Evolutionary conservation across 37 sponge, comb jelly and placozoan genomes (phyloP), one percentile per base, ranked within the genome.

Genomic region (Ephydatia muelleri): DNA sequence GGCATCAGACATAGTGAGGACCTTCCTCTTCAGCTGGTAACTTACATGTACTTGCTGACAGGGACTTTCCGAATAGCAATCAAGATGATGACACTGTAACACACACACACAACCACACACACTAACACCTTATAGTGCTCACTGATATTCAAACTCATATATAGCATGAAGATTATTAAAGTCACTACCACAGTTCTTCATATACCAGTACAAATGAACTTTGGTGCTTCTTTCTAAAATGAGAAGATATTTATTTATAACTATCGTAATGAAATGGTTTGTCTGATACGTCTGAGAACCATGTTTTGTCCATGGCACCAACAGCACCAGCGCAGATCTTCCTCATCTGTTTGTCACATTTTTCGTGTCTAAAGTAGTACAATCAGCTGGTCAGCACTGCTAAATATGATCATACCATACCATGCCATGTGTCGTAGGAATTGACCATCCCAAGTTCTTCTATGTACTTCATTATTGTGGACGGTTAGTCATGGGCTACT

Each of bases 241-340:
- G 82, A 71, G 70, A 13, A 37, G 23, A 49, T 82, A 72, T 2
- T n/a, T 36, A 26, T 82, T 82, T 69, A 49, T 82, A 36, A 71
- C 39, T 28, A 4, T 21, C 12, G 22, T 48, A 39, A 70, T 12
- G 16, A 40, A 38, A 26, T 71, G 43, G 39, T 70, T 82, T 82
- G 49, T 82, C 82, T 71, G 72, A 19, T 35, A 82, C 31, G 49
- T 82, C 48, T 43, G 23, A 47, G 70, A 82, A 82, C 82, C 82
- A 82, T 9, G 72, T 70, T 43, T 70, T 70, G 9, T 72, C 72
- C 27, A 43, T 13, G 25, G 26, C 47, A 47, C 48, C 70, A 28
- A 70, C 72, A 2, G 16, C 13, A 16, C 82, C 72, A 2, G 30
- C 16, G 13, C 68, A 49, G 27, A 77, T 77, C 49, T 77, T 77